These are phyloP conservation scores for Anadara kagoshimensis DNA, from an alignment of 1,140 invertebrate species.

Conservation along the genomic window DNA sequence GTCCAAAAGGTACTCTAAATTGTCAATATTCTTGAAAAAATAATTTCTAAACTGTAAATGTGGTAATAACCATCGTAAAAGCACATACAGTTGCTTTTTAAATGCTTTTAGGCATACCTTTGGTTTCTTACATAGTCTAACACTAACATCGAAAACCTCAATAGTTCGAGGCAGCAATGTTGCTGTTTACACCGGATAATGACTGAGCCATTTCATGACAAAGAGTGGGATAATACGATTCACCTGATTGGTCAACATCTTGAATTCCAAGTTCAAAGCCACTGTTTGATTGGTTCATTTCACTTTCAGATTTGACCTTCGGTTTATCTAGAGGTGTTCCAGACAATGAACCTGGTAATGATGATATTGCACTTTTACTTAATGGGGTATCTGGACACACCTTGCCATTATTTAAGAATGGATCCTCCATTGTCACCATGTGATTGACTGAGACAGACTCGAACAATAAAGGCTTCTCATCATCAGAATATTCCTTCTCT, in stretches of 20 bases:
- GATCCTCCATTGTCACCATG: too few species aligned
- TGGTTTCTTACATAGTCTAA: slow-evolving; percentile 37
- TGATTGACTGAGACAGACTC: too few species aligned
- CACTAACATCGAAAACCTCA: slow-evolving; percentile 32
- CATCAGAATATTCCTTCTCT: too few species aligned
- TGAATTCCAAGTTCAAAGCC: slow-evolving; percentile 10
- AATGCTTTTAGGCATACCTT: slow-evolving; percentile 38
- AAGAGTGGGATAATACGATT: not conserved
- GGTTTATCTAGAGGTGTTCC: not conserved
- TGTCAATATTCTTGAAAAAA: slow-evolving; percentile 38
- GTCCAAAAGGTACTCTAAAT: slow-evolving; percentile 36
- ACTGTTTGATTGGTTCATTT: not conserved
- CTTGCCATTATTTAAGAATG: too few species aligned
- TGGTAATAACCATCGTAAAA: slow-evolving; percentile 32
- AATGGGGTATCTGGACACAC: too few species aligned
- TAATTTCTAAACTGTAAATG: slow-evolving; percentile 26
- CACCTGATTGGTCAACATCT: not conserved
- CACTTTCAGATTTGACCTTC: not conserved
- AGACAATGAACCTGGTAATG: not conserved
- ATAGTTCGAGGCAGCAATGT: not conserved
- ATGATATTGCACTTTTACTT: too few species aligned
- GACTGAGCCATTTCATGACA: not conserved
- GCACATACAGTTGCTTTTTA: slow-evolving; percentile 28
- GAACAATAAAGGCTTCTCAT: too few species aligned
- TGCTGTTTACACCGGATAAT: not conserved